Evolutionary conservation across 2,797 vertebrate species (phyloP), one percentile per base, ranked within the genome.

Genomic region (Erpetoichthys calabaricus): DNA sequence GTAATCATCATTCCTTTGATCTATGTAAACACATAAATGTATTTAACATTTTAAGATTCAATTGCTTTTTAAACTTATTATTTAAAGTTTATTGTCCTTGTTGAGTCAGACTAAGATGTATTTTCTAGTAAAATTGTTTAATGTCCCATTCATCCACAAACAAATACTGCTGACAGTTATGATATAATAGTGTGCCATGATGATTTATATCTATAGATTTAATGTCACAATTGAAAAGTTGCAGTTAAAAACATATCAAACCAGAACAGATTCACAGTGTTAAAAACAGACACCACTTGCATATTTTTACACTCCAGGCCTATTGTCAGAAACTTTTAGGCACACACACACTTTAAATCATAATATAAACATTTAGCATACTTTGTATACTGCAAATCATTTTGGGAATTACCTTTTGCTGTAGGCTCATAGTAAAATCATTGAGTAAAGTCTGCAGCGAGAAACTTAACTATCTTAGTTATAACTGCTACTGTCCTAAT

Each of bases 151-250:
- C 76, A 74, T 63, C 68, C 57, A 64, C 56, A 66, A 58, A 44
- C 62, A 73, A 62, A 45, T 7, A 50, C 43, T 50, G 53, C 0
- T 60, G 60, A 63, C 59, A 67, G 60, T 51, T 51, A 57, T 65
- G 68, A 64, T 64, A n/a, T 57, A 66, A 67, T 56, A 64, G 63
- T 7, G 10, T 56, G 6, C 6, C 62, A 25, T 4, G 56, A n/a
- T 67, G 61, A 82, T 74, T 78, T 79, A 57, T 78, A 65, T 65
- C 66, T 68, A 71, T 72, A 65, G 76, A 78, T 82, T 76, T 69
- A 4, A 1, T 64, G 69, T 72, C 75, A 76, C 54, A 63, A 54
- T 47, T 65, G 64, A 74, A 70, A 70, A 76, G 71, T 8, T 59
- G 58, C 8, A 47, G n/a, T 55, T 74, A 74, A 77, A 80, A 74